Evolutionary conservation across 2,113 vertebrate species (phyloP), one percentile per base, ranked within the genome.

Genomic region (Taurulus bubalis): DNA sequence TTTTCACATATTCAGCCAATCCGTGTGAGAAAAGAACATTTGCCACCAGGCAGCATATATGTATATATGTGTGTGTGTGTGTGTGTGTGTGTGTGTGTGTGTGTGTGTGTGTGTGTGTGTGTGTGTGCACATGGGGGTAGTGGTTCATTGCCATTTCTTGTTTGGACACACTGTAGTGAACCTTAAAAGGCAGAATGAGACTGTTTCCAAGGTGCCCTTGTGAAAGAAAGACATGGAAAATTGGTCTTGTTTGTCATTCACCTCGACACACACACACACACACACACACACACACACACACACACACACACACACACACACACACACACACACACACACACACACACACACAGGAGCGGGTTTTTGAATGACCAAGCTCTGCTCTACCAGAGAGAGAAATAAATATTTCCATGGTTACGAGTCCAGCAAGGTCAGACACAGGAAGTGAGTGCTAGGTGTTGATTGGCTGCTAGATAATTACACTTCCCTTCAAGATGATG

Each of bases 381-480:
- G 36, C 88, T 90, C 63, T 83, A 74, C 80, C 42, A 8, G 47
- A 76, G 72, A 79, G 28, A 80, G 83, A 69, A 86, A 85, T 85
- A 85, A 55, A 74, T 32, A 92, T 94, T 95, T 90, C 95, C 77
- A 86, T 94, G 95, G 95, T 88, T 93, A 94, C 94, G 69, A 91
- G 91, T 91, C 85, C 90, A 88, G 83, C 85, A 76, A 92, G 92
- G 92, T 95, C 94, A 94, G 90, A 86, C 92, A 66, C 84, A 95
- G 91, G 92, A 94, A 94, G 88, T 87, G 87, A 82, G 80, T 86
- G 81, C 77, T 66, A 68, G 53, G 18, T 68, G 80, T 88, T 88
- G 92, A 94, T 94, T 95, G 91, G 92, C 84, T 89, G 83, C 26
- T 14, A 79, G 89, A 94, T 90, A 94, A 95, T 95, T 93, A 94